Percentiles rank a stretch among this genome's conserved stretches.
Conservation (phyloP, 2,113 vertebrate species). For the Platysternon megacephalum region DNA sequence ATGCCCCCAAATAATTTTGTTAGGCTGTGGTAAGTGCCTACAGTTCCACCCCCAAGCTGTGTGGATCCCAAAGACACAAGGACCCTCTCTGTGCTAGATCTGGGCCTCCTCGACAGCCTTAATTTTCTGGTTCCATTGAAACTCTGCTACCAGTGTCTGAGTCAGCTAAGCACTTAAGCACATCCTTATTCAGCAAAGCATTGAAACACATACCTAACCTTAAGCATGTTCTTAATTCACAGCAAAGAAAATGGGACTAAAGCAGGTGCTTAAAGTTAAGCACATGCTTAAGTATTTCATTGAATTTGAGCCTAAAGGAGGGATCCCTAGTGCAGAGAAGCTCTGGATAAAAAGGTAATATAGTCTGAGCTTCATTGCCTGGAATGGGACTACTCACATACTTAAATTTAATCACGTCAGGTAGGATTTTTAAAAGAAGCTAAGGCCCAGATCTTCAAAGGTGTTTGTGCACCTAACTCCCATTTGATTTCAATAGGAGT, state of each 20-base stretch:
- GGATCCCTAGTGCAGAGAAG: neutral
- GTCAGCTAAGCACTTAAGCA: neutral
- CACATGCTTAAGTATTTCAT: neutral
- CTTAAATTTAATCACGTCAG: neutral
- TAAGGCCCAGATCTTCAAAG: neutral
- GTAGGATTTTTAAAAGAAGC: neutral
- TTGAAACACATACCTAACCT: neutral
- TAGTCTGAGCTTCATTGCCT: neutral
- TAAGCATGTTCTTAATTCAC: neutral
- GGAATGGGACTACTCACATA: neutral
- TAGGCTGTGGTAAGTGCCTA: neutral
- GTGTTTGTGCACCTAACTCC: neutral
- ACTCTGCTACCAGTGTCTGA: neutral
- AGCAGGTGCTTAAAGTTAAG: neutral
- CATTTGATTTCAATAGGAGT: neutral
- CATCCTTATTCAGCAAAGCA: neutral
- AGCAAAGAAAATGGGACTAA: neutral
- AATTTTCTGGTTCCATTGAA: neutral
- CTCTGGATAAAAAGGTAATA: neutral
- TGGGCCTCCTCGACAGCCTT: neutral
- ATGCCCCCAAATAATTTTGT: neutral
- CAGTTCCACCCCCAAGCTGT: neutral
- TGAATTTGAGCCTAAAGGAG: neutral
- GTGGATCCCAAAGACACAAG: neutral
- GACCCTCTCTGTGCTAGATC: neutral